Evolutionary conservation across 2,888 invertebrate species (phyloP).

Genomic region (Hemicrepidius hirtus): DNA sequence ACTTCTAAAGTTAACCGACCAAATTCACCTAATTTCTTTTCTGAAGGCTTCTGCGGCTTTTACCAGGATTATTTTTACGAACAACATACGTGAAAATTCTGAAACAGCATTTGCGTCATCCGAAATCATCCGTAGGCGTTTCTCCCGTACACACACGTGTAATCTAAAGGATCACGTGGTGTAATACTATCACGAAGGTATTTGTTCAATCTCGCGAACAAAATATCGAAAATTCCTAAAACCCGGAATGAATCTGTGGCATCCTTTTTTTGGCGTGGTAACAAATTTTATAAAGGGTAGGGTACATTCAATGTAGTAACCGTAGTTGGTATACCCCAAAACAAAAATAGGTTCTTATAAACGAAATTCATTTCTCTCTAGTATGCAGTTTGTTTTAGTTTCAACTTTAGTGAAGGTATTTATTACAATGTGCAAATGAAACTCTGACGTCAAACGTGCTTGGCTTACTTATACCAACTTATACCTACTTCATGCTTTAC

Average conservation of each 20-base stretch:
- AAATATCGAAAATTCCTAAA: conserved; percentile 54
- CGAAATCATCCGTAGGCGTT: conserved; percentile 32
- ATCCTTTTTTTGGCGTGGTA: conserved; percentile 36
- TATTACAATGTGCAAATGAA: conserved; percentile 14
- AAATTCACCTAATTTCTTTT: neutral
- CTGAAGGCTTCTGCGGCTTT: neutral
- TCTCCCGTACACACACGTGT: conserved; percentile 41
- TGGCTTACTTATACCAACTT: conserved; percentile 16
- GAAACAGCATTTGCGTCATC: conserved; percentile 30
- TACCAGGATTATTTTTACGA: conserved; percentile 17
- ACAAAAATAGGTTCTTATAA: neutral
- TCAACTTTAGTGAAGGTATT: neutral
- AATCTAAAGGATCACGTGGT: conserved; percentile 58
- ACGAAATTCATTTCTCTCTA: neutral
- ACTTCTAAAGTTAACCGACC: too few species aligned
- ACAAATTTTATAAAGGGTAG: conserved; percentile 35
- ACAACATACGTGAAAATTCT: conserved; percentile 23
- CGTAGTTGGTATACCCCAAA: conserved; percentile 14
- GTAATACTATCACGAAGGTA: conserved; percentile 62
- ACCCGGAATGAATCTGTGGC: conserved; percentile 49
- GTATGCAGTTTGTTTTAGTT: too few species aligned
- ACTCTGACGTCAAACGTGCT: conserved; percentile 9
- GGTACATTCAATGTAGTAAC: conserved; percentile 22
- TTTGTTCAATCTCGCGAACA: conserved; percentile 60
- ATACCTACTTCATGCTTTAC: too few species aligned